Evolutionary conservation across 2,113 vertebrate species (phyloP).

Genomic region (Entomyzon cyanotis): DNA sequence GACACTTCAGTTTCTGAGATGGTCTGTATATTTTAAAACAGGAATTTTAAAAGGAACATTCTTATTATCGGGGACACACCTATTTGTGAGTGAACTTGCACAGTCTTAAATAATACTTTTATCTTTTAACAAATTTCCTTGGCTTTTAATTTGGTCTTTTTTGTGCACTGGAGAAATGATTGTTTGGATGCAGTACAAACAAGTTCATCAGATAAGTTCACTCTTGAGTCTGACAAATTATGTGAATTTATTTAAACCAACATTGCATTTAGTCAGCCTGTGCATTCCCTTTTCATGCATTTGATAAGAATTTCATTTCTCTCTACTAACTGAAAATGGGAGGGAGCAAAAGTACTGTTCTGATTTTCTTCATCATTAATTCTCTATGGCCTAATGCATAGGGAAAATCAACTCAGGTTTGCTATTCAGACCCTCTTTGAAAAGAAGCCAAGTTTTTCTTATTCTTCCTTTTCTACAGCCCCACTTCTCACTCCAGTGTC

Average conservation of each 20-base stretch:
- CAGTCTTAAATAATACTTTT: neutral
- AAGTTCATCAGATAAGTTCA: neutral
- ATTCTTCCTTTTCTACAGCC: neutral
- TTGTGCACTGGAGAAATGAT: neutral
- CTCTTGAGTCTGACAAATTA: neutral
- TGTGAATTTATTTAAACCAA: neutral
- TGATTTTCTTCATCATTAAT: constrained; percentile 4
- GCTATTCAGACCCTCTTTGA: neutral
- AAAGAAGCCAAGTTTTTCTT: neutral
- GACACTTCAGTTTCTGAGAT: neutral
- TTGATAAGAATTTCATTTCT: neutral
- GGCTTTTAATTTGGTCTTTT: neutral
- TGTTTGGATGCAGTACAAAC: neutral
- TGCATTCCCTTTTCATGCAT: neutral
- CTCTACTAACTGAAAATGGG: constrained; percentile 32
- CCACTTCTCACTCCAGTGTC: neutral
- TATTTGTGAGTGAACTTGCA: neutral
- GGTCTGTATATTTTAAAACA: neutral
- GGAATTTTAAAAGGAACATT: neutral
- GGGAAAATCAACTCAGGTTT: neutral
- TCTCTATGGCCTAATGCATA: neutral
- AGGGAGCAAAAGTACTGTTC: constrained; percentile 51
- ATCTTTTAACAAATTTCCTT: neutral
- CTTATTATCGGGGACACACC: neutral
- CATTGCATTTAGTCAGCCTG: neutral